These are phyloP conservation scores for Rhingia campestris DNA, from an alignment of 2,888 invertebrate genomes.

Conservation along the genomic window DNA sequence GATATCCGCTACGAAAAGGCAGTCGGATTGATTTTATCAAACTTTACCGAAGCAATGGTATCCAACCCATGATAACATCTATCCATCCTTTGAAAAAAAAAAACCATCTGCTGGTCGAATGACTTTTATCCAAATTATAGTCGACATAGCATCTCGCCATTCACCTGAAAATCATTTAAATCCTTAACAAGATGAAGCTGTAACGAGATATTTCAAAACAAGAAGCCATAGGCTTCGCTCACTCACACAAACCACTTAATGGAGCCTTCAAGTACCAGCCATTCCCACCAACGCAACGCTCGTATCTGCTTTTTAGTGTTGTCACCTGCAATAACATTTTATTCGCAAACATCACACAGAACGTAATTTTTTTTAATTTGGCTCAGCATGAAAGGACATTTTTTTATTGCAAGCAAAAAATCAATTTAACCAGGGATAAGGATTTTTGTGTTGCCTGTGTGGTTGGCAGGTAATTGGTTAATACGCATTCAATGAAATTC, in stretches of 20 bases:
- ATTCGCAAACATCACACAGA: not conserved
- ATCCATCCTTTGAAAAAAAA: no score
- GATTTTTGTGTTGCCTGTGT: not conserved
- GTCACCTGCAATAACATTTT: slow-evolving; percentile 2
- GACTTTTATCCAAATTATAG: no score
- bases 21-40: no score
- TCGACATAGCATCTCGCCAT: no score
- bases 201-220: no score
- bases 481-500: not conserved
- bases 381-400: slow-evolving; percentile 4
- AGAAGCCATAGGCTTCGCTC: no score
- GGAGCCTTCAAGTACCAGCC: not conserved
- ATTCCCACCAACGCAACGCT: not conserved
- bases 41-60: no score
- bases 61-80: no score
- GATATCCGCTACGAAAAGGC: no score
- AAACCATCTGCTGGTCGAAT: no score
- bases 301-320: not conserved
- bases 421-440: not conserved
- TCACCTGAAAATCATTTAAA: no score
- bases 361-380: not conserved
- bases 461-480: not conserved
- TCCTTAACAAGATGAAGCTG: no score
- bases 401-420: not conserved
- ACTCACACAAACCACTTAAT: not conserved